Evolutionary conservation across 2,888 invertebrate species (phyloP), one percentile per base, ranked within the genome.

Genomic region (Drosophila cognata): DNA sequence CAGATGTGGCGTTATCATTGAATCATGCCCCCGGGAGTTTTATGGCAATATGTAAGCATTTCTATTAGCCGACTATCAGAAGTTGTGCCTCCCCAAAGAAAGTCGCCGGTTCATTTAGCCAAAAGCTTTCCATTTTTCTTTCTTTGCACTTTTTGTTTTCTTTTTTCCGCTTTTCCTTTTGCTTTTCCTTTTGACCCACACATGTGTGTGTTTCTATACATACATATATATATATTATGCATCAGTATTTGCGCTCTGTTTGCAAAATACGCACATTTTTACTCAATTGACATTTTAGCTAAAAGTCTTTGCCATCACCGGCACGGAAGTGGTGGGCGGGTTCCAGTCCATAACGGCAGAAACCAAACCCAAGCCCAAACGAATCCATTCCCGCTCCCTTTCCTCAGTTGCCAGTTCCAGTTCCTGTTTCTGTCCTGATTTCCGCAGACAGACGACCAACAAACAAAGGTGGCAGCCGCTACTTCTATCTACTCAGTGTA

Each of bases 201-300:
- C 61, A 64, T 57, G 43, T 71, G 50, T 76, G 38, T 35, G 50
- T 55, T 31, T 25, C 46, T 66, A 48, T 57, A 60, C 31, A 28
- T 29, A 53, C 25, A 41, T 58, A 25, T 63, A 33, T 51, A 36
- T 51, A 43, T 58, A 59, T 61, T 62, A 67, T 74, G 68, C 52
- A 63, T 57, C 73, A 77, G 81, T 71, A 78, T 81, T 71, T 81
- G 66, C 52, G 69, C 71, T 66, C 77, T 81, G 73, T 75, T 81
- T 81, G 79, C 82, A 74, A 81, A 81, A 81, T 78, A 81, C 75
- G 79, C 76, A 81, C 82, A 81, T 81, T 81, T 79, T 81, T 77
- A 74, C 82, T 63, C 82, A 81, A 81, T 81, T 82, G 81, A 77
- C 81, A 79, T 82, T 80, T 80, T 48, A 76, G 82, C 76, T 74